Evolutionary conservation across 2,797 vertebrate genomes (phyloP), one percentile per base, ranked within the genome.

Genomic region (Glossophaga mutica): DNA sequence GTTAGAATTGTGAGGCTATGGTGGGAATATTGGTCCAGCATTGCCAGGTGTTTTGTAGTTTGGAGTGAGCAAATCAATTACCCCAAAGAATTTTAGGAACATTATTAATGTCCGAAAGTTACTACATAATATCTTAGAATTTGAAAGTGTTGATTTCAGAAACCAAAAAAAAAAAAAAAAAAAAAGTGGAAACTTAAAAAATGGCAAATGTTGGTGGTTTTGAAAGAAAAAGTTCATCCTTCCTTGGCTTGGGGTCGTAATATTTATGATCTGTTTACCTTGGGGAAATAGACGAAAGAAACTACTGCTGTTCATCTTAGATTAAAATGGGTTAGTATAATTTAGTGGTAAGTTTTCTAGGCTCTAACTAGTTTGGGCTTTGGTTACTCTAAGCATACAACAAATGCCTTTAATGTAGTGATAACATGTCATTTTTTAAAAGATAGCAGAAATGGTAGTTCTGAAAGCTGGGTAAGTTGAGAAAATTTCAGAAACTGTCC

Each of bases 261-360:
- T 94, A 34, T 44, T 95, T 77, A 74, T 70, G 46, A 92, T 94
- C 14, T 26, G 48, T 95, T 95, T 81, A 26, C 81, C 59, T 89
- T 94, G 37, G 70, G 79, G 65, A 94, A 95, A 90, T 87, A 87
- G 73, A 90, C 85, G 32, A 94, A 90, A 90, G 39, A 77, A 95
- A 94, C 7, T 22, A 34, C 29, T 90, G 62, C 46, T 21, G 12
- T 92, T 96, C 90, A 88, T 94, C 34, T 89, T 90, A 90, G 62
- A 21, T 68, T 90, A 78, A 96, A 91, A 77, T 88, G 24, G 29
- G 32, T n/a, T 91, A 32, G 57, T 52, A 22, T 90, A 85, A 83
- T 94, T 95, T 95, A 82, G 67, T 94, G 82, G 44, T 91, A 85
- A 84, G n/a, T 94, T 92, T 95, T 94, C 46, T 10, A 90, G 29